Evolutionary conservation across 92 coral and sea anemone genomes (phyloP).

Genomic region (Porites rus): DNA sequence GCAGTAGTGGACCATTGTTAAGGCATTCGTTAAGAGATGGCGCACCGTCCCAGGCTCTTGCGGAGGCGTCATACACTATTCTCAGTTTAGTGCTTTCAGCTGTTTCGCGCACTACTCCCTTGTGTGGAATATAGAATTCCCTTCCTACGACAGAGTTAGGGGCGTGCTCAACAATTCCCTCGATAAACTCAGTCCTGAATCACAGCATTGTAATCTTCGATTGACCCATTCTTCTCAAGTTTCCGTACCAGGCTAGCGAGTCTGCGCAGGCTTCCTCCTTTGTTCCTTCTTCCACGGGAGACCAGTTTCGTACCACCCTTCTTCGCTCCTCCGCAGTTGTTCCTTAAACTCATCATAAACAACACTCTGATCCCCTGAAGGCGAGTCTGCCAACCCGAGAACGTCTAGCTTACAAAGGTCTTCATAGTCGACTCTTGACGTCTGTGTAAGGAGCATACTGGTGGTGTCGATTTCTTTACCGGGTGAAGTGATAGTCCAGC

Average conservation of each 20-base stretch:
- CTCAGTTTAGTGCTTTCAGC: slow-evolving; percentile 34
- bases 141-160: slow-evolving; percentile 28
- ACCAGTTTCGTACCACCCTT: slow-evolving; percentile 18
- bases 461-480: slow-evolving; percentile 1
- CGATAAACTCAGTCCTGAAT: background rate
- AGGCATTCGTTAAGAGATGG: slow-evolving; percentile 32
- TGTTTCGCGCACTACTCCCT: slow-evolving; percentile 23
- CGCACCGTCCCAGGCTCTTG: slow-evolving; percentile 6
- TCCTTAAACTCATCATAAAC: background rate
- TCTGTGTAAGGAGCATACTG: slow-evolving; percentile 22
- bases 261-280: slow-evolving; percentile 1
- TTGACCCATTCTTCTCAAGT: background rate
- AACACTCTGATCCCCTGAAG: background rate
- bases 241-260: background rate
- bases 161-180: slow-evolving; percentile 29
- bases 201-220: too few relatives aligned
- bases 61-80: slow-evolving; percentile 31
- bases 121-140: slow-evolving; percentile 31
- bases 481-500: slow-evolving; percentile 11
- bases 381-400: background rate
- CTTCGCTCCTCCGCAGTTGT: background rate
- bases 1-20: background rate
- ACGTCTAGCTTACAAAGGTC: slow-evolving; percentile 4
- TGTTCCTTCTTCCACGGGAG: slow-evolving; percentile 1
- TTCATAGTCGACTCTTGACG: slow-evolving; percentile 14